phyloP scores from a whole-genome alignment of 2,113 vertebrate genomes.

The Leiothrix lutea region DNA sequence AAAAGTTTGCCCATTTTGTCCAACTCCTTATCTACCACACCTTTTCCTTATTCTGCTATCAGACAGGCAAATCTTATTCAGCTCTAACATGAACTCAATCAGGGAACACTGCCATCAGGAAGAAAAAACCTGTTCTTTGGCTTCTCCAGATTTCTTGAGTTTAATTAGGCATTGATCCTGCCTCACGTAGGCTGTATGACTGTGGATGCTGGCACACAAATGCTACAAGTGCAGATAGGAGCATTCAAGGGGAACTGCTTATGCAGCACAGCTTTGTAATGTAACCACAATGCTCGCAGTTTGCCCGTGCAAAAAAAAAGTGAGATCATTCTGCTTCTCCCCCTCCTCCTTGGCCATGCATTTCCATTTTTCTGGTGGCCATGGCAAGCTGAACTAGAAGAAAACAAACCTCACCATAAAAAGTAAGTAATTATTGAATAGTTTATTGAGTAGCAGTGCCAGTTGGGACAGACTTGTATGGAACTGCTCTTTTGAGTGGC shows the following conservation, averaged over 20 bases:
- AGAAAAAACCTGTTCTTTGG: neutral
- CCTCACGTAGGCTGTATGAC: neutral
- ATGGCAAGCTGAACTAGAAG: neutral
- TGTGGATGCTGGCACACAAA: neutral
- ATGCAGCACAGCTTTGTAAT: neutral
- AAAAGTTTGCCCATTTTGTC: neutral
- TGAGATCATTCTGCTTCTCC: neutral
- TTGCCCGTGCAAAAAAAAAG: neutral
- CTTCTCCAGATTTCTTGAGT: neutral
- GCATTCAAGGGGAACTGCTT: neutral
- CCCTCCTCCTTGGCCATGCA: neutral
- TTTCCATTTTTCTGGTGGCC: neutral
- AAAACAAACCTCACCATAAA: neutral
- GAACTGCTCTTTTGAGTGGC: neutral
- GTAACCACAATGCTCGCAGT: neutral
- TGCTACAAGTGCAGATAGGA: neutral
- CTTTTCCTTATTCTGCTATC: neutral
- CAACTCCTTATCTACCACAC: neutral
- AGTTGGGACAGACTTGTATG: neutral
- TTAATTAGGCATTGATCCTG: neutral
- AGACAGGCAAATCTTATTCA: neutral
- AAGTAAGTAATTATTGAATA: neutral
- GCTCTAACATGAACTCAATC: neutral
- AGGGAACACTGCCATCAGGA: neutral
- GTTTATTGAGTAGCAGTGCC: neutral